Evolutionary conservation across 64 coral and sea anemone genomes (phyloP), one percentile per base, ranked within the genome.

Genomic region (Dendrophyllia cribrosa): DNA sequence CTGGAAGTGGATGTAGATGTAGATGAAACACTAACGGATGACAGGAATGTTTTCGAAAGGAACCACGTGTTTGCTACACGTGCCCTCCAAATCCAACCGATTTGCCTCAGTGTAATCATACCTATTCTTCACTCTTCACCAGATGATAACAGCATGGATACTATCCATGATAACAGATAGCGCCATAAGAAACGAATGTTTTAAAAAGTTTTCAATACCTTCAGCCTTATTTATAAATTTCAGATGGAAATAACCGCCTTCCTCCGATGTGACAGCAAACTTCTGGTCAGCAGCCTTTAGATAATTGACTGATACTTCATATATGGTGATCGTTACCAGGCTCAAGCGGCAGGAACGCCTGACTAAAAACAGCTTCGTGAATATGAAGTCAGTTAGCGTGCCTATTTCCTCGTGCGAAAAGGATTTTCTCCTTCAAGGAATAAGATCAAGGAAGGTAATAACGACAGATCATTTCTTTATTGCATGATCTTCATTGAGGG

Each of bases 341-440:
- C 20, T 69, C 10, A 17, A 17, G 62, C 10, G 53, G 11, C 21
- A 4, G 24, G 10, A 79, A 60, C 77, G 80, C 80, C 80, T 84
- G 80, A 68, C 80, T 20, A 51, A 84, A 84, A 84, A 23, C 26
- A 13, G 43, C 1, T 50, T 20, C 0, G 13, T 13, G 23, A 67
- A 10, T 90, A 99, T 99, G 97, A 99, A 99, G 55, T 77, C 94
- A 11, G 59, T 58, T 61, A 91, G 7, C 50, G 77, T 66, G 14
- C 66, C 72, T n/a, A 70, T 91, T 43, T 78, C 97, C 69, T 85
- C 69, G 13, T 99, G 94, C 48, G 97, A 99, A 64, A 99, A 86
- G 71, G 91, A 96, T 51, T 99, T 99, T 88, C 88, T 99, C 86
- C 74, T 93, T 48, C 60, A 93, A 66, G 90, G 94, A 76, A 96